Evolutionary conservation across 2,113 vertebrate genomes (phyloP).

Genomic region (Alouatta palliata): DNA sequence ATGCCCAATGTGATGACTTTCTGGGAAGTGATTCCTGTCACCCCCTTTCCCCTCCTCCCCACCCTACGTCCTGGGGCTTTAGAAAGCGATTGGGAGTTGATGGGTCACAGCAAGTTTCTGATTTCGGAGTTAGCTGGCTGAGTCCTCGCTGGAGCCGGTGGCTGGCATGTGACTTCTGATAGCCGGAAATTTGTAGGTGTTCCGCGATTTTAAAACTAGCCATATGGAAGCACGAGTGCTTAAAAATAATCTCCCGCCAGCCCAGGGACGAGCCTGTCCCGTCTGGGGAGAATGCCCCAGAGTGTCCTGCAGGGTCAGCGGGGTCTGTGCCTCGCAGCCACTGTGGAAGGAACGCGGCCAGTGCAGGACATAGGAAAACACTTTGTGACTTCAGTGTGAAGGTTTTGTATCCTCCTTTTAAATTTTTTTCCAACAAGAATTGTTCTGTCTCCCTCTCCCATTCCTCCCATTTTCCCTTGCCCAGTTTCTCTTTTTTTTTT

Average conservation of each 20-base stretch:
- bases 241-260: background rate
- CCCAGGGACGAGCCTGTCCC: background rate
- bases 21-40: background rate
- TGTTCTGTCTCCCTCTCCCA: background rate
- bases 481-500: background rate
- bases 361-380: background rate
- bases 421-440: background rate
- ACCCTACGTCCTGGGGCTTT: background rate
- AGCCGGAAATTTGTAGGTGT: background rate
- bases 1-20: background rate
- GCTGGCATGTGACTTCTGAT: conserved; percentile 25
- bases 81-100: background rate
- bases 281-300: background rate
- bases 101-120: background rate
- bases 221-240: background rate
- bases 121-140: background rate
- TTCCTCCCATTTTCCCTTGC: background rate
- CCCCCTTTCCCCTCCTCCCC: background rate
- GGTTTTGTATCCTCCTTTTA: background rate
- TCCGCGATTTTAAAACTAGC: background rate
- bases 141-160: background rate
- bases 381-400: background rate
- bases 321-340: background rate
- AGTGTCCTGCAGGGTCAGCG: fast-evolving
- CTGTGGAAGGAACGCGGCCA: background rate